phyloP scores from a whole-genome alignment of 2,797 vertebrate genomes.

The Cynodonichthys magdalenae region DNA sequence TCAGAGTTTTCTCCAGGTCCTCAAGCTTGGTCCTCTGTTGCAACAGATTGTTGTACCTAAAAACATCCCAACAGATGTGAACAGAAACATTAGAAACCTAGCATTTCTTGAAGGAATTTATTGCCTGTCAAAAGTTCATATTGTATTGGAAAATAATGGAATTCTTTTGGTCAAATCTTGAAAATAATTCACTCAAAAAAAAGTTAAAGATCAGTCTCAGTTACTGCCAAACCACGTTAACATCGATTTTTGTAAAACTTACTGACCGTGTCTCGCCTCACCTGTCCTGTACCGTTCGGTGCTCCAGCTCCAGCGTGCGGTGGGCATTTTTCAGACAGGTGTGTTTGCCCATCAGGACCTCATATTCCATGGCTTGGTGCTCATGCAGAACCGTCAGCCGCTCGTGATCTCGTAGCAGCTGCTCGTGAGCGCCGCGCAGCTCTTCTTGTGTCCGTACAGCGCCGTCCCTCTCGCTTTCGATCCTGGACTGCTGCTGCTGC shows the following conservation, averaged over 20 bases:
- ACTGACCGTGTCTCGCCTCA: not conserved
- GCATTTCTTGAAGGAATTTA: not conserved
- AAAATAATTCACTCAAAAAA: no score
- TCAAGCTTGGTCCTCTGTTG: slow-evolving; percentile 89
- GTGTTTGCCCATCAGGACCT: slow-evolving; percentile 90
- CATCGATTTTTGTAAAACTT: no score
- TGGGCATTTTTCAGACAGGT: slow-evolving; percentile 89
- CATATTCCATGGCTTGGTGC: slow-evolving; percentile 88
- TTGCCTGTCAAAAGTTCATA: no score
- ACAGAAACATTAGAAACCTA: not conserved
- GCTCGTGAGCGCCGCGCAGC: slow-evolving; percentile 86
- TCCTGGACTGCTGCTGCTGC: slow-evolving; percentile 86
- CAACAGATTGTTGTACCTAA: slow-evolving; percentile 88
- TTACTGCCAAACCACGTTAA: no score
- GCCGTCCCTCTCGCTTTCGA: slow-evolving; percentile 86
- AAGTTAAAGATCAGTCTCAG: no score
- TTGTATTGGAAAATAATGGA: no score
- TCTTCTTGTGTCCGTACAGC: slow-evolving; percentile 86
- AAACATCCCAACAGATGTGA: not conserved
- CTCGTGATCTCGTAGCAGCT: slow-evolving; percentile 89
- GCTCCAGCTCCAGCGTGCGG: slow-evolving; percentile 90
- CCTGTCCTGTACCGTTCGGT: slow-evolving; percentile 92
- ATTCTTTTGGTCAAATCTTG: no score
- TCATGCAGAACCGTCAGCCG: slow-evolving; percentile 90
- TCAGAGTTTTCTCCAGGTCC: slow-evolving; percentile 88